Evolutionary conservation across 2,888 invertebrate genomes (phyloP).

Genomic region (Halictus ligatus): DNA sequence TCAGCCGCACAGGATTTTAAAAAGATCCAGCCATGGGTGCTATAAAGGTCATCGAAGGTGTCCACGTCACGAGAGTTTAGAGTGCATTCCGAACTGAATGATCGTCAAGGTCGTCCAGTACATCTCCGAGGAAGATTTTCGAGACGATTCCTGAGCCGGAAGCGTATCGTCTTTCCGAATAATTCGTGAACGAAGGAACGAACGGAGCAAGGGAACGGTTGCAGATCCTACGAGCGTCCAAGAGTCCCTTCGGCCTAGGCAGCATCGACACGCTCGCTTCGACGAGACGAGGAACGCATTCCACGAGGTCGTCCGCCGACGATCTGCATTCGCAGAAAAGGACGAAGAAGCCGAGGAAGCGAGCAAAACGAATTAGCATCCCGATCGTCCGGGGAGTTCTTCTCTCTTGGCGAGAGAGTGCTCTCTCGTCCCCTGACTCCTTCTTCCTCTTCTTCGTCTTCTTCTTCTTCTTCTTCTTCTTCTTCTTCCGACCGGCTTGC

Average conservation of each 20-base stretch:
- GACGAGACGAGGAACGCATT: conserved; percentile 68
- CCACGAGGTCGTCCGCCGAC: conserved; percentile 70
- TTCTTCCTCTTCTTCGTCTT: background rate
- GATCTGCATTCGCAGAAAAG: conserved; percentile 78
- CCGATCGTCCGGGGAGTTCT: conserved; percentile 67
- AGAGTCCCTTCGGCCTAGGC: conserved; percentile 59
- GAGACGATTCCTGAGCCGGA: conserved; percentile 1
- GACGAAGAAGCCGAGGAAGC: conserved; percentile 73
- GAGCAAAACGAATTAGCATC: conserved; percentile 75
- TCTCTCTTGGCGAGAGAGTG: conserved; percentile 13
- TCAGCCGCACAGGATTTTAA: no score
- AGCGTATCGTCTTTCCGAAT: conserved; percentile 11
- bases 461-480: background rate
- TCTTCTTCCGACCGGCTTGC: conserved; percentile 22
- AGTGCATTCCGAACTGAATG: background rate
- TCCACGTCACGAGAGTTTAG: no score
- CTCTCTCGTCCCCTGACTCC: conserved; percentile 21
- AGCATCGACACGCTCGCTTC: conserved; percentile 59
- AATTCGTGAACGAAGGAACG: conserved; percentile 1
- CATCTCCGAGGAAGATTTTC: conserved; percentile 9
- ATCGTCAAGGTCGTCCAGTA: no score
- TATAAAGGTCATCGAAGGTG: no score
- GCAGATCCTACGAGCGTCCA: conserved; percentile 49
- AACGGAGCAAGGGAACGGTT: conserved; percentile 20
- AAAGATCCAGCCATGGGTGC: no score